These are phyloP conservation scores for Neodiprion virginianus DNA, from an alignment of 1,140 invertebrate species.

Conservation along the genomic window DNA sequence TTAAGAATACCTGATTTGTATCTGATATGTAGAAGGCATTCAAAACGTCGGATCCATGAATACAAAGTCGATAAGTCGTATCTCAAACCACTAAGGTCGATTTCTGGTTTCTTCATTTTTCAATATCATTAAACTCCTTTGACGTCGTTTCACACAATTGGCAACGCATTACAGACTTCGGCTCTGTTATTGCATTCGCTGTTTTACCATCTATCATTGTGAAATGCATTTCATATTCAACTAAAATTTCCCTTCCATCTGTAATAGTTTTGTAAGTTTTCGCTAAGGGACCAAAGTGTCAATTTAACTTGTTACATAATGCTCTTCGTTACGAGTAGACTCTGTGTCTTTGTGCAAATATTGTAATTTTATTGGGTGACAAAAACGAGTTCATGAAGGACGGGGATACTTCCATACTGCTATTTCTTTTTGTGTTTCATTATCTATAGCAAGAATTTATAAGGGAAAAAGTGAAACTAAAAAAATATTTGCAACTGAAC, in stretches of 20 bases:
- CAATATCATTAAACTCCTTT: conserved; percentile 26
- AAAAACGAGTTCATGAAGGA: background rate
- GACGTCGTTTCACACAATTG: conserved; percentile 27
- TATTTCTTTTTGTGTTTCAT: background rate
- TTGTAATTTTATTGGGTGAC: too few species aligned
- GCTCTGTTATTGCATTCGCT: conserved; percentile 20
- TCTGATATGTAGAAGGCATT: background rate
- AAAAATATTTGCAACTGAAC: too few species aligned
- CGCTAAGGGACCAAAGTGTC: background rate
- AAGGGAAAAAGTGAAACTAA: too few species aligned
- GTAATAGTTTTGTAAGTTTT: conserved; percentile 10
- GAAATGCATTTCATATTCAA: conserved; percentile 16
- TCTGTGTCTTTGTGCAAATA: background rate
- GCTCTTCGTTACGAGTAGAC: background rate
- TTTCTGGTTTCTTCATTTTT: conserved; percentile 22
- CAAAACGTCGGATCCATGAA: conserved; percentile 11
- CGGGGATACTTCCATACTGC: background rate
- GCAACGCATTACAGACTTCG: conserved; percentile 23
- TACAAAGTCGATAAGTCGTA: conserved; percentile 19
- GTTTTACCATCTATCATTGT: conserved; percentile 34
- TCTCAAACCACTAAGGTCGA: conserved; percentile 24
- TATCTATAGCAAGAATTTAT: conserved; percentile 4
- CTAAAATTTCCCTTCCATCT: conserved; percentile 15
- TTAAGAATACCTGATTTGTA: conserved; percentile 18
- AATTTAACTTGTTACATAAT: conserved; percentile 1